Conservation (phyloP, 2,113 vertebrate species). For the Notothenia coriiceps region DNA sequence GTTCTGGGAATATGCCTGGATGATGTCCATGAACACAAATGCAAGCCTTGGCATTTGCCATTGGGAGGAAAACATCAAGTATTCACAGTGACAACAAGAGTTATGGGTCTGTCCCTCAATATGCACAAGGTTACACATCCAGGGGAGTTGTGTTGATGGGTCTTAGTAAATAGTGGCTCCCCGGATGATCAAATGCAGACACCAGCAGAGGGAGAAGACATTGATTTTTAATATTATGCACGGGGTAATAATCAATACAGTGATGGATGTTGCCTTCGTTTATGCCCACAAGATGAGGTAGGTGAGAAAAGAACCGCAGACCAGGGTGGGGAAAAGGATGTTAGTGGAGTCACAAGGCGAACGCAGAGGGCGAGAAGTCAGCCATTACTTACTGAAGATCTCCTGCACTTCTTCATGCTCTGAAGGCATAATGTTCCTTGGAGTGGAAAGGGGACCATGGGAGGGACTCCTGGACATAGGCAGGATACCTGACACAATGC, state of each 20-base stretch:
- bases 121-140: conserved; percentile 20
- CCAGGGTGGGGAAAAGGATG: neutral
- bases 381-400: conserved; percentile 15
- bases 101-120: conserved; percentile 21
- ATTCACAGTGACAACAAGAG: conserved; percentile 22
- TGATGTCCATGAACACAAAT: conserved; percentile 22
- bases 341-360: conserved; percentile 1
- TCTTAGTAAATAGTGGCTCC: conserved; percentile 47
- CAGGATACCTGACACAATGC: conserved; percentile 14
- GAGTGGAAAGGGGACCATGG: conserved; percentile 7
- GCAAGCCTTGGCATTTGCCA: conserved; percentile 20
- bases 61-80: neutral
- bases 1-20: conserved; percentile 8
- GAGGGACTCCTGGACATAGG: conserved; percentile 16
- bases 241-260: conserved; percentile 38
- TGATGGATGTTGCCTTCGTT: neutral
- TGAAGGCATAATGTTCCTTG: conserved; percentile 9
- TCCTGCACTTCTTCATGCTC: conserved; percentile 15
- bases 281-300: conserved; percentile 12
- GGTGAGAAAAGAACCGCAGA: conserved; percentile 1
- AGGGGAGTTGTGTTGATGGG: conserved; percentile 9
- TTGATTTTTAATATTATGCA: conserved; percentile 46
- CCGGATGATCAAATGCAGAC: conserved; percentile 20
- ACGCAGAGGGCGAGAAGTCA: neutral
- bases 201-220: conserved; percentile 12